Percentiles rank a stretch among this genome's conserved stretches.
These are phyloP conservation scores for Meda fulgida DNA, from an alignment of 2,797 vertebrate genomes.

Conservation along the genomic window DNA sequence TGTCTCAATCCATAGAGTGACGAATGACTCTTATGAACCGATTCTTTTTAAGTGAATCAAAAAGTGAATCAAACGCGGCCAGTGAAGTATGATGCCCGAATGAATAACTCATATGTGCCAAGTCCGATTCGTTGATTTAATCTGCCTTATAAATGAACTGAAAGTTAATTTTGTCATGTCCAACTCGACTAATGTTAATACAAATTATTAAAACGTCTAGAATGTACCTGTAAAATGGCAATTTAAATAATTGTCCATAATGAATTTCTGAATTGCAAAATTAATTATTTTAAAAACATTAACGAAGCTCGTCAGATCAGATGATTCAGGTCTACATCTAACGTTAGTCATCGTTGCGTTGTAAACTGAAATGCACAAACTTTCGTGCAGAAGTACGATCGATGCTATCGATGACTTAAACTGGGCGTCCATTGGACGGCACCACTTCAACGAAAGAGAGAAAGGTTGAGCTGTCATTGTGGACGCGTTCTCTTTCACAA, in stretches of 20 bases:
- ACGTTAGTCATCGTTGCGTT: not conserved
- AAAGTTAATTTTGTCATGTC: not conserved
- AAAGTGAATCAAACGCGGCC: not conserved
- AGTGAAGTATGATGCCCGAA: not conserved
- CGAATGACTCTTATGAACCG: not conserved
- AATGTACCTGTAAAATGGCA: no score
- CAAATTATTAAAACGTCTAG: not conserved
- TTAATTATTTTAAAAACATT: no score
- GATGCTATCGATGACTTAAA: not conserved
- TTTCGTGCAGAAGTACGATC: not conserved
- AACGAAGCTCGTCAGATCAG: not conserved
- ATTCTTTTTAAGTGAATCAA: not conserved
- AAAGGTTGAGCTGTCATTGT: not conserved
- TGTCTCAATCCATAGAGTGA: not conserved
- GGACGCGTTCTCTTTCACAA: not conserved
- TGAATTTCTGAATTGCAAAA: not conserved
- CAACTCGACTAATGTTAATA: not conserved
- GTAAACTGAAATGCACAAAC: not conserved
- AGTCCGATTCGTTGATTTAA: not conserved
- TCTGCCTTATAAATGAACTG: not conserved
- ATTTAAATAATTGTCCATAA: not conserved
- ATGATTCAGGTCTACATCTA: not conserved
- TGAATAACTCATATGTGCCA: not conserved
- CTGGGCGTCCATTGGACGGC: not conserved
- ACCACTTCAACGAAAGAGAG: not conserved